A percentile compares a stretch with the other conserved stretches of the same genome.
These are phyloP conservation scores for Parnassius glacialis DNA, from an alignment of 2,888 invertebrate genomes.

Conservation along the genomic window DNA sequence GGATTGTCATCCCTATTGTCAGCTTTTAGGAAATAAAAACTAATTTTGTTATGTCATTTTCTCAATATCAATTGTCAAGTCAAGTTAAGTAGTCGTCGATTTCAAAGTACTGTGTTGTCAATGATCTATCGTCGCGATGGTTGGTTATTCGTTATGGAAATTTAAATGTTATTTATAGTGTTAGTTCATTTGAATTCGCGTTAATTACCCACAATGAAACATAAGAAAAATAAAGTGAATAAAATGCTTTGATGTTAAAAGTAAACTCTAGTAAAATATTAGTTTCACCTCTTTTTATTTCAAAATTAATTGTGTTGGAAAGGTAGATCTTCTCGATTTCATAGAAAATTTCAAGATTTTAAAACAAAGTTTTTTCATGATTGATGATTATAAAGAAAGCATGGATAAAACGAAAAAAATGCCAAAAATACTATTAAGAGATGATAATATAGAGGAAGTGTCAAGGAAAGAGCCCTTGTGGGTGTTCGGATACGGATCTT, in stretches of 20 bases:
- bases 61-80: no score
- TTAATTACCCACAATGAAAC: slow-evolving; percentile 61
- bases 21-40: no score
- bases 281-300: slow-evolving; percentile 41
- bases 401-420: slow-evolving; percentile 17
- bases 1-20: no score
- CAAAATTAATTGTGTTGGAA: slow-evolving; percentile 32
- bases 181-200: slow-evolving; percentile 49
- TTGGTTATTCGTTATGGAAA: slow-evolving; percentile 41
- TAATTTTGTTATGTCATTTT: no score
- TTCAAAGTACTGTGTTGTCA: no score
- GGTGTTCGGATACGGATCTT: slow-evolving; percentile 97
- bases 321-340: slow-evolving; percentile 7
- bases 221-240: slow-evolving; percentile 53
- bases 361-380: slow-evolving; percentile 12
- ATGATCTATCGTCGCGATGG: no score
- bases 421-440: slow-evolving; percentile 21
- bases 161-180: slow-evolving; percentile 43
- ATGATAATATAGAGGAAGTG: slow-evolving; percentile 38
- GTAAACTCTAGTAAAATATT: slow-evolving; percentile 40
- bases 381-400: slow-evolving; percentile 28
- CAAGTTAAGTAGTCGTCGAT: no score
- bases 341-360: slow-evolving; percentile 24
- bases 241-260: slow-evolving; percentile 49
- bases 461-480: slow-evolving; percentile 82